Conservation (phyloP, 2,113 vertebrate species). For the Ammodytes marinus region DNA sequence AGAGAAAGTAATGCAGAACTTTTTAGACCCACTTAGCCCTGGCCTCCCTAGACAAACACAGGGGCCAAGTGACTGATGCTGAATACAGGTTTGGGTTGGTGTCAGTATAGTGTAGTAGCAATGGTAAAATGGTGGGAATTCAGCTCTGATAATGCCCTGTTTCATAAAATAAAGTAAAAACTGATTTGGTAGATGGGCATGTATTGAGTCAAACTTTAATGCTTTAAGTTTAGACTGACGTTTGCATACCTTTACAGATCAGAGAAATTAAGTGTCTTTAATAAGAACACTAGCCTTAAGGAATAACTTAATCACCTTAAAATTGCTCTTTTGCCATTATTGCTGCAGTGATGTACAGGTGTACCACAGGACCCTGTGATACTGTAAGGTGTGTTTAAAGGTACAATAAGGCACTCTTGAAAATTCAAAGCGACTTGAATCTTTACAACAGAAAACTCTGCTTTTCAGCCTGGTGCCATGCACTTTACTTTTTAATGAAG, state of each 20-base stretch:
- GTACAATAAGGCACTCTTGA: neutral
- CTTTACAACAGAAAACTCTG: neutral
- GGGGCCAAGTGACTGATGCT: constrained; percentile 38
- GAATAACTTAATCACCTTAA: neutral
- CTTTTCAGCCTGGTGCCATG: neutral
- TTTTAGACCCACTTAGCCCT: constrained; percentile 80
- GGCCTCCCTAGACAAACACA: constrained; percentile 72
- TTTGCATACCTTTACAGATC: neutral
- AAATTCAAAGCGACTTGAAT: neutral
- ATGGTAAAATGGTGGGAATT: constrained; percentile 5
- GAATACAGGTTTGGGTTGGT: neutral
- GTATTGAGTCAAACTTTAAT: too few species aligned
- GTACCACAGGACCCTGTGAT: neutral
- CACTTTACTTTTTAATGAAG: neutral
- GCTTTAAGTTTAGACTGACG: too few species aligned
- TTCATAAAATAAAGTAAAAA: constrained; percentile 1
- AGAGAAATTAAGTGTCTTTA: neutral
- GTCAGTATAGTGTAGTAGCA: constrained; percentile 26
- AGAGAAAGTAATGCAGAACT: constrained; percentile 75
- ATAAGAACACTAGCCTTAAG: neutral
- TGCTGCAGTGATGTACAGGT: neutral
- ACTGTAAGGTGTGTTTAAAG: neutral
- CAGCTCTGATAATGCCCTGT: neutral
- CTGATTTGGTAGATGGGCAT: neutral
- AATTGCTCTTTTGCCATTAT: neutral